These are phyloP conservation scores for Pseudorasbora parva DNA, from an alignment of 2,113 vertebrate species.

Conservation along the genomic window DNA sequence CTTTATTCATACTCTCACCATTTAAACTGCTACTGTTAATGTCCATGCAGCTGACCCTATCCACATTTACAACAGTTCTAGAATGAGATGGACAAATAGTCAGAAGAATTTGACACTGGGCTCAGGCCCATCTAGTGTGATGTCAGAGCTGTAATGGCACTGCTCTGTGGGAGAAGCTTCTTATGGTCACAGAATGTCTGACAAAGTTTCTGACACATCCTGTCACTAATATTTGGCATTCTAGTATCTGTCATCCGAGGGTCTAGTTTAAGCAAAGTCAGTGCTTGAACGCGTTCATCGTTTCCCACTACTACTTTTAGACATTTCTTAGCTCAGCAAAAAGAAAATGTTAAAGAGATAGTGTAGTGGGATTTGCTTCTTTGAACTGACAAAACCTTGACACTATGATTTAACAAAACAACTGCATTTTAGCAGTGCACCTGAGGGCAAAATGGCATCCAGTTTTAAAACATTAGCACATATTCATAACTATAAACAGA, in stretches of 20 bases:
- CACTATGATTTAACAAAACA: not conserved
- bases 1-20: conserved; percentile 9
- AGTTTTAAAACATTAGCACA: not conserved
- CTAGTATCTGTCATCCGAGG: conserved; percentile 36
- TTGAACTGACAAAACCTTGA: no score
- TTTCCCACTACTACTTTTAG: conserved; percentile 1
- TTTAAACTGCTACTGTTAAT: conserved; percentile 5
- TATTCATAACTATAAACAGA: not conserved
- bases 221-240: conserved; percentile 48
- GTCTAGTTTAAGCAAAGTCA: conserved; percentile 41
- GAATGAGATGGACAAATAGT: conserved; percentile 31
- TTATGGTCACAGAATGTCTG: conserved; percentile 38
- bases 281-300: not conserved
- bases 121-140: conserved; percentile 33
- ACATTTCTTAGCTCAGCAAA: conserved; percentile 6
- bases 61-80: not conserved
- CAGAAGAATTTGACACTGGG: conserved; percentile 14
- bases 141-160: conserved; percentile 42
- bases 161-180: conserved; percentile 28
- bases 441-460: not conserved
- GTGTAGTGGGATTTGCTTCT: not conserved
- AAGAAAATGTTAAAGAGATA: not conserved
- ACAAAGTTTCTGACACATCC: conserved; percentile 27
- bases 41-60: not conserved
- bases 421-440: not conserved